Conservation (phyloP, 2,113 vertebrate species). For the Pteronura brasiliensis region DNA sequence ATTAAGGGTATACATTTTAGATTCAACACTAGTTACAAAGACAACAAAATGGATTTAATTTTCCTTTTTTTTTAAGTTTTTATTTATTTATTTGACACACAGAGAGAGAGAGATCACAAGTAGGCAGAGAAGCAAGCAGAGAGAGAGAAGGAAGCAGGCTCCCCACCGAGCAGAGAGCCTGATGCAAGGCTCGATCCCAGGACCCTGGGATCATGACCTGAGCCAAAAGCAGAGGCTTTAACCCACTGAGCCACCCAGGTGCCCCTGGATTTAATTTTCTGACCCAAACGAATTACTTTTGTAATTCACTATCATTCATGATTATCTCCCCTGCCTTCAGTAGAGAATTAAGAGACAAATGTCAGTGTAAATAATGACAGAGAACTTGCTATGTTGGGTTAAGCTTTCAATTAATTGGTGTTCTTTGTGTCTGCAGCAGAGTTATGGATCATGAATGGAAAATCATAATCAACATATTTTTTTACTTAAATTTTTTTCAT, state of each 20-base stretch:
- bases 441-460: not conserved
- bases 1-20: not conserved
- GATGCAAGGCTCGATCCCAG: too few species aligned
- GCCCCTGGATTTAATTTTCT: not conserved
- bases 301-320: not conserved
- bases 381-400: not conserved
- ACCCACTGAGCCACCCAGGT: too few species aligned
- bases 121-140: too few species aligned
- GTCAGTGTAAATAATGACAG: not conserved
- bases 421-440: not conserved
- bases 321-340: not conserved
- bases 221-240: too few species aligned
- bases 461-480: not conserved
- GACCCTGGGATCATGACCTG: too few species aligned
- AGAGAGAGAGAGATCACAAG: too few species aligned
- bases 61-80: too few species aligned
- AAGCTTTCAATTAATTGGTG: not conserved
- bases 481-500: not conserved
- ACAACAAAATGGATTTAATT: not conserved
- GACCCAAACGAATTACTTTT: not conserved
- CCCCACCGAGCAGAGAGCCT: too few species aligned
- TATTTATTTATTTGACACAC: too few species aligned
- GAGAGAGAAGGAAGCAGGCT: too few species aligned
- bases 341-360: not conserved
- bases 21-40: not conserved